These are phyloP conservation scores for Pempheris klunzingeri DNA, from an alignment of 2,797 vertebrate species.

Conservation along the genomic window DNA sequence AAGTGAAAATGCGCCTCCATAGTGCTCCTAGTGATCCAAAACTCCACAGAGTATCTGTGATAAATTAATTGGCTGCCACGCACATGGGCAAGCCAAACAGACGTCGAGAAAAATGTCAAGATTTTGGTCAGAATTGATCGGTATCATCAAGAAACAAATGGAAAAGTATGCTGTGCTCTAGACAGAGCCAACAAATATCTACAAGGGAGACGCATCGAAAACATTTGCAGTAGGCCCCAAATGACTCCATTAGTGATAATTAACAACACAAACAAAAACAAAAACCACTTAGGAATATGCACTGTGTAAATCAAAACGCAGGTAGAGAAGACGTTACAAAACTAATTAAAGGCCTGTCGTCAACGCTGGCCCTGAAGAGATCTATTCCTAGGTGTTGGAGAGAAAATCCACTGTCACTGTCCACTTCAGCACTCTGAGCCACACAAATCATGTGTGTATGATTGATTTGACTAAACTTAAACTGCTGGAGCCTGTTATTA, in stretches of 20 bases:
- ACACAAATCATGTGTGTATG: neutral
- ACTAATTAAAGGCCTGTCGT: neutral
- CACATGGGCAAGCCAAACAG: neutral
- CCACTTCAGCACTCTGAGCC: neutral
- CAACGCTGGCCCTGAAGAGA: neutral
- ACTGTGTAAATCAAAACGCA: too few relatives aligned
- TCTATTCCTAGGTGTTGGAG: neutral
- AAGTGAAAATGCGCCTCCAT: neutral
- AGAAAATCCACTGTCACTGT: neutral
- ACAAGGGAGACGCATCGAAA: neutral
- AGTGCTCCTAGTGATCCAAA: neutral
- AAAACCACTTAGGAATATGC: neutral
- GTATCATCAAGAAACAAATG: neutral
- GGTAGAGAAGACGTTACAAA: neutral
- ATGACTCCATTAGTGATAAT: neutral
- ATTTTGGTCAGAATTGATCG: neutral
- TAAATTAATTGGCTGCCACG: neutral
- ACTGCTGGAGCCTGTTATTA: neutral
- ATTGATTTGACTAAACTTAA: neutral
- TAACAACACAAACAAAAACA: conserved; percentile 1
- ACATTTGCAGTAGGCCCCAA: neutral
- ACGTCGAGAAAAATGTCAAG: neutral
- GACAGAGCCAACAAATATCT: neutral
- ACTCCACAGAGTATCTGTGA: neutral
- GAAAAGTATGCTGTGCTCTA: too few relatives aligned